phyloP scores from a whole-genome alignment of 2,888 invertebrate species.

The Crioceris asparagi region DNA sequence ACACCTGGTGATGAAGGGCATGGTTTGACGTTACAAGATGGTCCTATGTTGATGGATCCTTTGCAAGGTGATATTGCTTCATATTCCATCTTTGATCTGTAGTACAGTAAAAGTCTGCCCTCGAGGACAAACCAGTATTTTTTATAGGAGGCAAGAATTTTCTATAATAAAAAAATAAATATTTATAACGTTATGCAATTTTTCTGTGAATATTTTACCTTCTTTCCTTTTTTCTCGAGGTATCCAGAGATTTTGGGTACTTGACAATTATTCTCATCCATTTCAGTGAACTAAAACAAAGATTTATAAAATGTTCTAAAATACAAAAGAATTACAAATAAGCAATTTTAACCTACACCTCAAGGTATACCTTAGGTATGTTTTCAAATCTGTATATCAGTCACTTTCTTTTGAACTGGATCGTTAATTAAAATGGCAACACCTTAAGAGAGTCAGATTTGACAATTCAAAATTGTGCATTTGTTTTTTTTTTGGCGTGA shows the following conservation, averaged over 20 bases:
- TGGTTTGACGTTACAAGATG: constrained; percentile 38
- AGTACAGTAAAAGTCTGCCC: constrained; percentile 42
- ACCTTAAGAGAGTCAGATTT: too few relatives aligned
- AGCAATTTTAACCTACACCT: too few relatives aligned
- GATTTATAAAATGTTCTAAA: neutral
- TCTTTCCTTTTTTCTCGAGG: constrained; percentile 41
- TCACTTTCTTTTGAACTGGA: too few relatives aligned
- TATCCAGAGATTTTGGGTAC: constrained; percentile 39
- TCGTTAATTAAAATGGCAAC: too few relatives aligned
- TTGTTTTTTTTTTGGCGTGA: neutral
- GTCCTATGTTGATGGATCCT: constrained; percentile 42
- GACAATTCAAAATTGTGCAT: neutral
- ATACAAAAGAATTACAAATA: neutral
- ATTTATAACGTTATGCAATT: neutral
- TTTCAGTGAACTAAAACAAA: neutral
- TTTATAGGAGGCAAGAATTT: constrained; percentile 41
- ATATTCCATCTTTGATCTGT: constrained; percentile 43
- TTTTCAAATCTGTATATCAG: too few relatives aligned
- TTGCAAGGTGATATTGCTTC: constrained; percentile 41
- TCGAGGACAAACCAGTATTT: constrained; percentile 47
- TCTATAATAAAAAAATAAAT: constrained; percentile 25
- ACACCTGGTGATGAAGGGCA: constrained; percentile 27
- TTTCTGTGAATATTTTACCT: constrained; percentile 31
- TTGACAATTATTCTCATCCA: constrained; percentile 4
- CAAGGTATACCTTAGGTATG: too few relatives aligned